Evolutionary conservation across 1,140 invertebrate genomes (phyloP), one percentile per base, ranked within the genome.

Genomic region (Aphaenogaster rudis): DNA sequence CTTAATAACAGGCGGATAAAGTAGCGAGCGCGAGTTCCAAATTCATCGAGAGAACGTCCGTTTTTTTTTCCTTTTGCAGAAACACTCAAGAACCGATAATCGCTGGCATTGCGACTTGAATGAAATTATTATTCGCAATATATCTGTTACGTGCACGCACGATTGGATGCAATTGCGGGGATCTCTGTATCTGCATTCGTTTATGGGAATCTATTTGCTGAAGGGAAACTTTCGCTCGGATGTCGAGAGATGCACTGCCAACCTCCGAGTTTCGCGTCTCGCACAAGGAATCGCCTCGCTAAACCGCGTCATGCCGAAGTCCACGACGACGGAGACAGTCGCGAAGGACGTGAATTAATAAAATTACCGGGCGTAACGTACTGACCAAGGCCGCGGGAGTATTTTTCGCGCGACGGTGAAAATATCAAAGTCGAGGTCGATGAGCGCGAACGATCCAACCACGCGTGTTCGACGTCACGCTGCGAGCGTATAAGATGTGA

Each of bases 1-100:
- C 39, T 66, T 79, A 89, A 89, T 87, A 72, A 54, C 66, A 39
- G 57, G 13, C 21, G 59, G 61, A 79, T 84, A 61, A 84, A 90
- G 66, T 39, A 61, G 3, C 71, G 33, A 69, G 45, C 11, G 45
- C 50, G 63, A 78, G 54, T 78, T 54, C 59, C 78, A 59, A 71
- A 90, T 89, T 78, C 33, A 82, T 74, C 33, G 57, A 48, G 28
- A 42, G 11, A 15, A 72, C 11, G 48, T 9, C 3, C 3, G 48
- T 67, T 67, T 36, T 42, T 45, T 52, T 72, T 28, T 15, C n/a
- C 39, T 15, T 42, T 67, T n/a, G 9, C 36, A 9, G 28, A 67
- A 79, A 79, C 9, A 7, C 15, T 64, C 21, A 45, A 6, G 45
- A 67, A 15, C 67, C 45, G 42, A 50, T 48, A 48, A 50, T 7